Percentiles rank a stretch among this genome's conserved stretches.
phyloP scores from a whole-genome alignment of 1,140 invertebrate species.

The Musca vetustissima region DNA sequence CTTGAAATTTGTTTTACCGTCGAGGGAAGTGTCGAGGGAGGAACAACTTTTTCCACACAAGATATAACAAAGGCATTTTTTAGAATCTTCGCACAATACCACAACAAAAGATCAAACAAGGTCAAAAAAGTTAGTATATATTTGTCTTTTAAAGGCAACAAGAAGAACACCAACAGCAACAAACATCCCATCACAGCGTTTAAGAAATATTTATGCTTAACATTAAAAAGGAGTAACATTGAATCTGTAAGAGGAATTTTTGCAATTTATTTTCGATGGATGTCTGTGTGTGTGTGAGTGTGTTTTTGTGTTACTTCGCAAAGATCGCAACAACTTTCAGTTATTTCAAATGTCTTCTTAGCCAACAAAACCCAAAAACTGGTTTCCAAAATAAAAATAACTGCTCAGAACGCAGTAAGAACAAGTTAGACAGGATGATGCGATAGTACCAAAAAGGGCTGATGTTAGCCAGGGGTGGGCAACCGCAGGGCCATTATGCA shows the following conservation, averaged over 20 bases:
- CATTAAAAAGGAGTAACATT: conserved; percentile 11
- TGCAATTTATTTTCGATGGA: too few species aligned
- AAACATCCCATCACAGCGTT: too few species aligned
- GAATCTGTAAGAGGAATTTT: background rate
- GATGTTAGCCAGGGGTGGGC: too few species aligned
- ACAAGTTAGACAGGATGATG: too few species aligned
- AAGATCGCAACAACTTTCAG: conserved; percentile 13
- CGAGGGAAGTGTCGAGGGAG: background rate
- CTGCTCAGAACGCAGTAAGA: too few species aligned
- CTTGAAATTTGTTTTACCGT: conserved; percentile 26
- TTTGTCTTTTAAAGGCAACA: background rate
- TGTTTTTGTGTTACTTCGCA: background rate
- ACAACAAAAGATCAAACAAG: conserved; percentile 15
- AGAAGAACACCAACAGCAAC: background rate
- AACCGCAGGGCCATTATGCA: too few species aligned
- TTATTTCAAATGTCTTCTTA: conserved; percentile 4
- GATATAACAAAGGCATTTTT: background rate
- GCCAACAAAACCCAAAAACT: too few species aligned
- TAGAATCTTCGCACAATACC: background rate
- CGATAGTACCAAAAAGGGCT: too few species aligned
- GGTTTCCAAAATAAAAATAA: too few species aligned
- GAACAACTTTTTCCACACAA: too few species aligned
- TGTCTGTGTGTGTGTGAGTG: background rate
- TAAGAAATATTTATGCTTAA: background rate
- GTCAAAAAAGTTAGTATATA: background rate